phyloP scores from a whole-genome alignment of 2,888 invertebrate species.

The Drymonia ruficornis region DNA sequence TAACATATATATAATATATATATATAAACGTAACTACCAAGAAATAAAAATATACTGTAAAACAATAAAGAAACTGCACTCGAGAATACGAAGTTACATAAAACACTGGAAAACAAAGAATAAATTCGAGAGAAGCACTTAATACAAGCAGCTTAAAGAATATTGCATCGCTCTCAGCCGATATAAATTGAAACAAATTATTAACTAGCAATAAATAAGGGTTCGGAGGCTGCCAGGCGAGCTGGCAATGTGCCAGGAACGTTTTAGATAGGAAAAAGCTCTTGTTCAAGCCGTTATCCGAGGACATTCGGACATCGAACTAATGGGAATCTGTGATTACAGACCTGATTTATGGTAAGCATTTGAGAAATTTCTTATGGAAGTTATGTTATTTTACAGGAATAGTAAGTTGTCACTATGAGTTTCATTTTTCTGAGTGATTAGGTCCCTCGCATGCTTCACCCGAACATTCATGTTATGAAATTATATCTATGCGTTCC shows the following conservation, averaged over 20 bases:
- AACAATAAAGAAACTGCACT: slow-evolving; percentile 9
- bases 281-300: slow-evolving; percentile 47
- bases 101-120: slow-evolving; percentile 14
- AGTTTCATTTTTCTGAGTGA: no score
- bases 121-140: slow-evolving; percentile 18
- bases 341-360: slow-evolving; percentile 48
- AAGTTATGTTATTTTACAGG: slow-evolving; percentile 17
- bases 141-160: slow-evolving; percentile 24
- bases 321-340: slow-evolving; percentile 59
- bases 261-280: slow-evolving; percentile 70
- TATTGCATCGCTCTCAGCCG: slow-evolving; percentile 34
- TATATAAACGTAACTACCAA: no score
- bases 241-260: slow-evolving; percentile 72
- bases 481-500: no score
- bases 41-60: not conserved
- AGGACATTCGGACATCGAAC: slow-evolving; percentile 61
- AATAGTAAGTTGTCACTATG: not conserved
- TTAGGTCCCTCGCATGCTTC: no score
- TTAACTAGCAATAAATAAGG: slow-evolving; percentile 77
- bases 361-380: slow-evolving; percentile 28
- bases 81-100: slow-evolving; percentile 2
- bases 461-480: no score
- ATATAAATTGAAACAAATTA: slow-evolving; percentile 76
- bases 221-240: slow-evolving; percentile 57
- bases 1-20: no score